These are phyloP conservation scores for Heliconius aoede DNA, from an alignment of 2,888 invertebrate species.

Conservation along the genomic window DNA sequence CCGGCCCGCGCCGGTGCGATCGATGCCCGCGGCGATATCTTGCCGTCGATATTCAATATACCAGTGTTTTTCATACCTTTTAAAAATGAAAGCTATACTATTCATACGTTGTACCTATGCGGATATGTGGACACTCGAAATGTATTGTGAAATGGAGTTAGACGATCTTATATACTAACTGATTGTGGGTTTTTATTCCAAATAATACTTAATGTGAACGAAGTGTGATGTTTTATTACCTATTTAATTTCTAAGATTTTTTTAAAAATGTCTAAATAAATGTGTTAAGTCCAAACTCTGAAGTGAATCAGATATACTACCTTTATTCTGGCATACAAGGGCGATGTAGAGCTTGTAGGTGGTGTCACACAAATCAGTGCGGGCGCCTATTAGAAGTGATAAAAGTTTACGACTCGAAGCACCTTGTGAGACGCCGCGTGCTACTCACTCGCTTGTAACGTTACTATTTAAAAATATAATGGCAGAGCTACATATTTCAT, in stretches of 20 bases:
- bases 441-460: constrained; percentile 56
- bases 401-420: constrained; percentile 74
- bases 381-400: constrained; percentile 73
- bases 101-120: constrained; percentile 41
- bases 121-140: constrained; percentile 24
- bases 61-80: constrained; percentile 62
- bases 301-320: not conserved
- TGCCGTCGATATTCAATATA: constrained; percentile 73
- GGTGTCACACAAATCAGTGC: constrained; percentile 70
- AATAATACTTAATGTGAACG: not conserved
- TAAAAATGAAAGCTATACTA: constrained; percentile 50
- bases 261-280: not conserved
- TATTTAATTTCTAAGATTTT: not conserved
- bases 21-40: constrained; percentile 75
- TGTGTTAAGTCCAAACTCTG: not conserved
- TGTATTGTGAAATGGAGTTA: constrained; percentile 18
- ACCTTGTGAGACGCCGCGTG: constrained; percentile 62
- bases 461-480: constrained; percentile 47
- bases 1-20: constrained; percentile 66
- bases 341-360: constrained; percentile 30
- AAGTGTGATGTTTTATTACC: not conserved
- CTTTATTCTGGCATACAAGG: not conserved
- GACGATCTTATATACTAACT: constrained; percentile 3
- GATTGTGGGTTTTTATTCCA: not conserved
- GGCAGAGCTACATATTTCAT: constrained; percentile 52